Conservation (phyloP, 2,888 invertebrate genomes). For the Teleiodes luculella region DNA sequence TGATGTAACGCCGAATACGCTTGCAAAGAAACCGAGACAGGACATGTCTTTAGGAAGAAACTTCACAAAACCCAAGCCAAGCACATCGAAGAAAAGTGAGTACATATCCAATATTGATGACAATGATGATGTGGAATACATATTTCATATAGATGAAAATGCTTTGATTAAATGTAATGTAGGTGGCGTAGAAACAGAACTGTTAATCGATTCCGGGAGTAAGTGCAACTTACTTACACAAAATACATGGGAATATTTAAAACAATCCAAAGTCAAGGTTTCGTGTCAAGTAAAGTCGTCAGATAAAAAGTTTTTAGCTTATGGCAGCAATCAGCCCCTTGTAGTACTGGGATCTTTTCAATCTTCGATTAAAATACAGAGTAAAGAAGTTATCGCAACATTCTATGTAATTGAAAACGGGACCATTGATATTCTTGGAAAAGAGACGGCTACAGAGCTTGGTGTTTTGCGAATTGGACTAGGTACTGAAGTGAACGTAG, state of each 20-base stretch:
- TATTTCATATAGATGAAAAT: slow-evolving; percentile 24
- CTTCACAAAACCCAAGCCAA: background rate
- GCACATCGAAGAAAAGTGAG: background rate
- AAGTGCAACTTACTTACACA: slow-evolving; percentile 24
- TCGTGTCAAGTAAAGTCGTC: slow-evolving; percentile 16
- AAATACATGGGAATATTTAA: slow-evolving; percentile 21
- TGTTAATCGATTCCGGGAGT: slow-evolving; percentile 28
- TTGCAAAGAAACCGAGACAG: too few species aligned
- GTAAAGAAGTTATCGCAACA: background rate
- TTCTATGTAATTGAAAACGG: slow-evolving; percentile 25
- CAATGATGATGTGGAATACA: too few species aligned
- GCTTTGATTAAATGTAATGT: slow-evolving; percentile 19
- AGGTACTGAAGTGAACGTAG: slow-evolving; percentile 8
- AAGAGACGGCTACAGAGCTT: slow-evolving; percentile 18
- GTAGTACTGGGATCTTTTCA: slow-evolving; percentile 26
- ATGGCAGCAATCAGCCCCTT: slow-evolving; percentile 24
- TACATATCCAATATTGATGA: too few species aligned
- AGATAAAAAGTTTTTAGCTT: slow-evolving; percentile 23
- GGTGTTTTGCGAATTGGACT: slow-evolving; percentile 20
- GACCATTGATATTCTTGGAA: slow-evolving; percentile 18
- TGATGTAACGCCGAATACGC: too few species aligned
- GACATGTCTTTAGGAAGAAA: too few species aligned
- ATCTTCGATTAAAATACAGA: slow-evolving; percentile 12
- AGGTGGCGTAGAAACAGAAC: slow-evolving; percentile 19
- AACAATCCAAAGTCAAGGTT: slow-evolving; percentile 16